Evolutionary conservation across 2,888 invertebrate species (phyloP).

Genomic region (Diarsia brunnea): DNA sequence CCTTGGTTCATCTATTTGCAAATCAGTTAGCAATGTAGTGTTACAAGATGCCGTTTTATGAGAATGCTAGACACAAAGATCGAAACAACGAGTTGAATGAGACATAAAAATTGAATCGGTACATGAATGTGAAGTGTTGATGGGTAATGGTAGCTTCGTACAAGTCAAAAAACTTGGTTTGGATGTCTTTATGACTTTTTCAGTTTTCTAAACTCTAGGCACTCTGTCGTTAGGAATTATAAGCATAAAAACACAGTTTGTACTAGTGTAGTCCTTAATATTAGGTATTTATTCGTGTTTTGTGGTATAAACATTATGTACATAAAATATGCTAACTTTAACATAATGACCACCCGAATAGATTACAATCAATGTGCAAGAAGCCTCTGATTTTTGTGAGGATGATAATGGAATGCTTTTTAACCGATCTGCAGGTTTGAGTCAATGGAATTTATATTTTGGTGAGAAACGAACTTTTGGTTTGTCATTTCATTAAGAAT

Average conservation of each 20-base stretch:
- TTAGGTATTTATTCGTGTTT: not conserved
- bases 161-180: not conserved
- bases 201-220: too few relatives aligned
- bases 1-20: slow-evolving; percentile 1
- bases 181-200: not conserved
- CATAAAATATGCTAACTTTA: not conserved
- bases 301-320: too few relatives aligned
- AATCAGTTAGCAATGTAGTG: slow-evolving; percentile 27
- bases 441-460: slow-evolving; percentile 1
- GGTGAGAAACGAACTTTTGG: not conserved
- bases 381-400: not conserved
- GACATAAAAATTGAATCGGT: not conserved
- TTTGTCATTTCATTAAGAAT: too few relatives aligned
- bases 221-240: not conserved
- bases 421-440: too few relatives aligned
- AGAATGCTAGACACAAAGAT: slow-evolving; percentile 52
- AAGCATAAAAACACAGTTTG: slow-evolving; percentile 1
- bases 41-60: slow-evolving; percentile 55
- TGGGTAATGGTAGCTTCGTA: not conserved
- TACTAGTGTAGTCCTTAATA: not conserved
- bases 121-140: not conserved
- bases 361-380: not conserved
- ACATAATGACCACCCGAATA: not conserved
- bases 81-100: slow-evolving; percentile 25
- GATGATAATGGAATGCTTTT: not conserved